These are phyloP conservation scores for Macrotrachela quadricornifera DNA, from an alignment of 1,140 invertebrate species.

Conservation along the genomic window DNA sequence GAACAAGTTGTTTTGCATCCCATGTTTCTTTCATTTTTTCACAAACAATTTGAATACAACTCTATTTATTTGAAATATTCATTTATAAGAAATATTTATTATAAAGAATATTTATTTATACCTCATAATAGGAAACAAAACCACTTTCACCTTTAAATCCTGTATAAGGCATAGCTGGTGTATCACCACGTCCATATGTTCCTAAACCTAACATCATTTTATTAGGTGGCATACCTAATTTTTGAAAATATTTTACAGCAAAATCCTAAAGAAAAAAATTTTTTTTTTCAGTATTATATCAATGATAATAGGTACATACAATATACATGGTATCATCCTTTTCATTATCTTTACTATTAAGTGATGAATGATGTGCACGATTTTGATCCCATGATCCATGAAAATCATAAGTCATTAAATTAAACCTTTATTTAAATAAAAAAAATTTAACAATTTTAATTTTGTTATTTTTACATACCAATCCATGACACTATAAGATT, in stretches of 20 bases:
- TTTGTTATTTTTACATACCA: no score
- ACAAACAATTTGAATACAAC: constrained; percentile 43
- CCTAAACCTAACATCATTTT: constrained; percentile 66
- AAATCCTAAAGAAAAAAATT: constrained; percentile 12
- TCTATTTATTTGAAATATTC: constrained; percentile 27
- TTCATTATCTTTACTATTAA: not conserved
- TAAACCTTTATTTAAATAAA: not conserved
- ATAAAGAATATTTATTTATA: constrained; percentile 17
- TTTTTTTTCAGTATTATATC: not conserved
- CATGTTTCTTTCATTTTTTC: constrained; percentile 38
- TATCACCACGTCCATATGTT: constrained; percentile 66
- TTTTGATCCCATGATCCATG: constrained; percentile 8
- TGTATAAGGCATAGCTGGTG: constrained; percentile 42
- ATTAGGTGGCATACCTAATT: constrained; percentile 47
- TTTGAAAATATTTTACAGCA: constrained; percentile 40
- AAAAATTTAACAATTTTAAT: no score
- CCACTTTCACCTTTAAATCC: constrained; percentile 52
- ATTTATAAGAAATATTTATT: constrained; percentile 1
- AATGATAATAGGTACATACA: not conserved
- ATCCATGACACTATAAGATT: no score
- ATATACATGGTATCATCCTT: not conserved
- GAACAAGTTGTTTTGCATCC: constrained; percentile 45
- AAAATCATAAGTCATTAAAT: constrained; percentile 10
- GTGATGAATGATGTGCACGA: not conserved
- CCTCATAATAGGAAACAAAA: constrained; percentile 73